Evolutionary conservation across 2,113 vertebrate genomes (phyloP).

Genomic region (Rhipidura dahli): DNA sequence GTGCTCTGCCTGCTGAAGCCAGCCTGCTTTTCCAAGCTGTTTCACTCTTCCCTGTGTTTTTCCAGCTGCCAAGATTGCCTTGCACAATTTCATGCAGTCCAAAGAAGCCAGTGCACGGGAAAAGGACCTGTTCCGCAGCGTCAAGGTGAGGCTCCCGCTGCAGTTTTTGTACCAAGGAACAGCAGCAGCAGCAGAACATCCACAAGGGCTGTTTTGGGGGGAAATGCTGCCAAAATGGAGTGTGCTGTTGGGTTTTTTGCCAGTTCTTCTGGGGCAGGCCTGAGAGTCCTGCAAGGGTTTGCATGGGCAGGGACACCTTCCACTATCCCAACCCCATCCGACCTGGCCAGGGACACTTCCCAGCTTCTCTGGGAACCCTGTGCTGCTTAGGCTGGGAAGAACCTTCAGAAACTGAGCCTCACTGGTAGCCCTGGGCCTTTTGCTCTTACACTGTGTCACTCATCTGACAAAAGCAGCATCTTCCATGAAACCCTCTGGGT

Average conservation of each 20-base stretch:
- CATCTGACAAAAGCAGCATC: not conserved
- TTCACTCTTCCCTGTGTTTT: not conserved
- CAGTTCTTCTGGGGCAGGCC: not conserved
- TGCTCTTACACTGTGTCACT: too few relatives aligned
- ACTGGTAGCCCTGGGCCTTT: fast-evolving
- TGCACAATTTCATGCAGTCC: conserved; percentile 92
- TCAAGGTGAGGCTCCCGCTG: conserved; percentile 78
- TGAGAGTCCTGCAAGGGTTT: not conserved
- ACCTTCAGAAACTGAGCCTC: not conserved
- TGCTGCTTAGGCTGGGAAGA: not conserved
- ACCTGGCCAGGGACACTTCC: not conserved
- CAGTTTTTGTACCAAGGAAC: fast-evolving
- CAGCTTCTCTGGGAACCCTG: not conserved
- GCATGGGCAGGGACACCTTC: not conserved
- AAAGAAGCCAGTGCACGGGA: conserved; percentile 86
- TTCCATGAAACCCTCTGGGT: fast-evolving
- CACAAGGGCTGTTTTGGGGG: fast-evolving
- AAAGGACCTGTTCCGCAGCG: conserved; percentile 93
- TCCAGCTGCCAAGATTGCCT: conserved; percentile 90
- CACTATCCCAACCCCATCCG: fast-evolving
- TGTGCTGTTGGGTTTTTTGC: fast-evolving
- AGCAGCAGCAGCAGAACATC: not conserved
- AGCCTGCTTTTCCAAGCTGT: fast-evolving
- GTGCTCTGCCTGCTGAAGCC: not conserved
- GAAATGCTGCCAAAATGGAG: not conserved